These are phyloP conservation scores for Catocala nupta DNA, from an alignment of 2,888 invertebrate species.

Conservation along the genomic window DNA sequence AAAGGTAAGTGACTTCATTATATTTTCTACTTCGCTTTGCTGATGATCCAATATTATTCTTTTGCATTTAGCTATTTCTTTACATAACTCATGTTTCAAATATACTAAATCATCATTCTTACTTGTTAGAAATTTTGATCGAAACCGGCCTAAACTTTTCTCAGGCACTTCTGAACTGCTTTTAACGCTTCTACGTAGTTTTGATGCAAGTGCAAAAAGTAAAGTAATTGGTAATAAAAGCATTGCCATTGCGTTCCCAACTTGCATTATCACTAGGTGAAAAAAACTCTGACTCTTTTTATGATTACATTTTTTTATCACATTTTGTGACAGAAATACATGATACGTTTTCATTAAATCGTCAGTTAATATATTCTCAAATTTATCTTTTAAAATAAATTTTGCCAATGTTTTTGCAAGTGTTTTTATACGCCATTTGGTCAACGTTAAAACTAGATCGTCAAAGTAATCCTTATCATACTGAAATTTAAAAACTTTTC, in stretches of 20 bases:
- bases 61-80: constrained; percentile 21
- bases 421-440: constrained; percentile 27
- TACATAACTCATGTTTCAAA: constrained; percentile 22
- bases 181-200: too few relatives aligned
- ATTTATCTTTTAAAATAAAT: constrained; percentile 33
- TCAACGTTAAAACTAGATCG: constrained; percentile 21
- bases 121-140: constrained; percentile 23
- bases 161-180: constrained; percentile 3
- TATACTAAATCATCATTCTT: constrained; percentile 18
- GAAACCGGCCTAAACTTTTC: constrained; percentile 21
- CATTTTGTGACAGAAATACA: constrained; percentile 27
- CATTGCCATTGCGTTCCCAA: too few relatives aligned
- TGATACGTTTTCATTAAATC: constrained; percentile 40
- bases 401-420: constrained; percentile 33
- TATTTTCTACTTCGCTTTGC: constrained; percentile 2
- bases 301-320: constrained; percentile 7
- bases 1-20: constrained; percentile 22
- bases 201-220: too few relatives aligned
- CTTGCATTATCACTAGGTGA: too few relatives aligned
- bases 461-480: constrained; percentile 33
- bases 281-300: too few relatives aligned
- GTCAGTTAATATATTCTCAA: constrained; percentile 34
- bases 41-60: constrained; percentile 2
- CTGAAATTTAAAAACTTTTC: constrained; percentile 31
- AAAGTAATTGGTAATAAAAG: too few relatives aligned